Base-by-base conservation (phyloP, 2,888 invertebrate species). In the Phragmatobia fuliginosa region DNA sequence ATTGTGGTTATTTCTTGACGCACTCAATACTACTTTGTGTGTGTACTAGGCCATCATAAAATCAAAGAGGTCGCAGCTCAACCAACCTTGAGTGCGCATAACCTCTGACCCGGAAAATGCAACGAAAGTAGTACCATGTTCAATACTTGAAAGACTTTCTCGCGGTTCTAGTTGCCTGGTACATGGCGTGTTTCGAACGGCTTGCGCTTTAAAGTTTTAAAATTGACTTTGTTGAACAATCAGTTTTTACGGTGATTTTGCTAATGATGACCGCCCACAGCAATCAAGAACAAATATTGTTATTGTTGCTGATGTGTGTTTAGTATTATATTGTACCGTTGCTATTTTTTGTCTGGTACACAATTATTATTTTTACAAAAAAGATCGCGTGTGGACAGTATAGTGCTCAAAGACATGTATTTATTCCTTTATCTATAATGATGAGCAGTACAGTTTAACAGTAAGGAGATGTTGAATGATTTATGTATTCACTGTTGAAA, bases 61-160 rank as follows among this genome's bases (percentile, higher is more conserved):
- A 83, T 78, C 80, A 88, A 89, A 84, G 85, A 87, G 90, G 91
- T 88, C 89, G 79, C 75, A 78, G 85, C 86, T 85, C 79, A 82
- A 74, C 78, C 83, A 86, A 84, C 89, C 87, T 87, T 88, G 87
- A 83, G 74, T 77, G 77, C 77, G 73, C 70, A 66, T 78, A 85
- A 87, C 88, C 87, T 80, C 76, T 80, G 85, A 84, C 84, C 87
- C 86, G 86, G 87, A 86, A 90, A 83, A 87, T 83, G 83, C 88
- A 85, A 86, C 80, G 90, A 90, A 91, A 91, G 91, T 90, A 86
- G 88, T 84, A 80, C 83, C 81, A 79, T 83, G 84, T 79, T 87
- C 86, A 88, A 89, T 86, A 85, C 85, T 74, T 70, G 75, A 70
- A 77, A 81, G 82, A 90, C 92, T 92, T 91, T 91, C 92, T 85